Percentiles rank a stretch among this genome's conserved stretches.
Conservation (phyloP, 2,113 vertebrate genomes). For the Grammomys surdaster region DNA sequence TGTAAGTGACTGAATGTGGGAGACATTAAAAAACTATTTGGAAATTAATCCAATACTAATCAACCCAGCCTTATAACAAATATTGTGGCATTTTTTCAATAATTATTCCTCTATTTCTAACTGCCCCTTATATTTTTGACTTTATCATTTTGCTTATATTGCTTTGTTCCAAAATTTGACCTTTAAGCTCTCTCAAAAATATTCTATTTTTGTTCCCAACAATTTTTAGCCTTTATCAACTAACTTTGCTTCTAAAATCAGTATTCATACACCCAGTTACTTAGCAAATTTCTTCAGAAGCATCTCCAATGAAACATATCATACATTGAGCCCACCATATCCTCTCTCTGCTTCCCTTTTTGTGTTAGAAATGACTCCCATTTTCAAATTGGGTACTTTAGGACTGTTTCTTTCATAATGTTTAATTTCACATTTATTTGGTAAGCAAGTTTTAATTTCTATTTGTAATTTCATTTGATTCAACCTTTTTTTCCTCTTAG, state of each 20-base stretch:
- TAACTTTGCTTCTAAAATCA: background rate
- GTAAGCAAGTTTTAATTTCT: background rate
- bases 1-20: background rate
- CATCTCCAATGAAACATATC: background rate
- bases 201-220: background rate
- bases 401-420: background rate
- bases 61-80: background rate
- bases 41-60: background rate
- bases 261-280: background rate
- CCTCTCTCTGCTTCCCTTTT: background rate
- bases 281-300: background rate
- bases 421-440: background rate
- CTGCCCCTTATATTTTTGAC: background rate
- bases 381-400: constrained; percentile 22
- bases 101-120: background rate
- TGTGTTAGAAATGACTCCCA: background rate
- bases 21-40: background rate
- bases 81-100: background rate
- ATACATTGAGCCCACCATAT: background rate
- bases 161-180: background rate
- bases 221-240: background rate
- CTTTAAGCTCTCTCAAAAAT: background rate
- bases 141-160: background rate
- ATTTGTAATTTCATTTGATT: background rate
- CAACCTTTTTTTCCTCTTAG: background rate